Base-by-base conservation (phyloP, 2,888 invertebrate species). In the Ectemnius cavifrons region DNA sequence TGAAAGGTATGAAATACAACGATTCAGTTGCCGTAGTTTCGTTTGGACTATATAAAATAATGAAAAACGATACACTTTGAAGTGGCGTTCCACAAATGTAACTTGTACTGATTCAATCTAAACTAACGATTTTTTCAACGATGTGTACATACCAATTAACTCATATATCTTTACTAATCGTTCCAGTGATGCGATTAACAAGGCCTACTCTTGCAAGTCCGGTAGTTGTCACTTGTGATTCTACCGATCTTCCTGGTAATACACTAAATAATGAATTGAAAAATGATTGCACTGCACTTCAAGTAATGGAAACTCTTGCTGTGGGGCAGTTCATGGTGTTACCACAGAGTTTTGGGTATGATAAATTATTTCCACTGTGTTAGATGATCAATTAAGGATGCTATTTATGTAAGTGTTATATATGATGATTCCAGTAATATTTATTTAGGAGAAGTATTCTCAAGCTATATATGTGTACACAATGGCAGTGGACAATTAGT, bases 391-490 rank as follows among this genome's bases (percentile, higher is more conserved):
- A 37, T 37, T 37, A 45, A 18, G n/a, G 45, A 62, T 6, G 18
- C n/a, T 16, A 16, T 52, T 49, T 16, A 52, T 4, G 14, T 18
- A 27, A 20, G 49, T 49, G 4, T 52, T 52, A 47, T 46, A 47
- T 45, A 11, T 57, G 45, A n/a, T 66, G 27, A 49, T 83, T 80
- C 64, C 89, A 95, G 95, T 4, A 99, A 98, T 90, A 98, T 99
- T 85, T 99, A 99, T 91, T 92, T 99, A 60, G 99, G 98, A 18
- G 99, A 99, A 93, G 99, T 98, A 14, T 99, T 99, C 92, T 97
- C 99, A 1, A 98, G 99, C 90, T 99, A 98, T 89, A 95, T 99
- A 73, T 98, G 98, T 92, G 97, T 99, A 67, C 98, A 98, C 89
- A 99, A 99, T 92, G 98, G 98, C 91, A 97, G 98, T 61, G 94